phyloP scores from a whole-genome alignment of 2,888 invertebrate genomes.

The Papilio demoleus region DNA sequence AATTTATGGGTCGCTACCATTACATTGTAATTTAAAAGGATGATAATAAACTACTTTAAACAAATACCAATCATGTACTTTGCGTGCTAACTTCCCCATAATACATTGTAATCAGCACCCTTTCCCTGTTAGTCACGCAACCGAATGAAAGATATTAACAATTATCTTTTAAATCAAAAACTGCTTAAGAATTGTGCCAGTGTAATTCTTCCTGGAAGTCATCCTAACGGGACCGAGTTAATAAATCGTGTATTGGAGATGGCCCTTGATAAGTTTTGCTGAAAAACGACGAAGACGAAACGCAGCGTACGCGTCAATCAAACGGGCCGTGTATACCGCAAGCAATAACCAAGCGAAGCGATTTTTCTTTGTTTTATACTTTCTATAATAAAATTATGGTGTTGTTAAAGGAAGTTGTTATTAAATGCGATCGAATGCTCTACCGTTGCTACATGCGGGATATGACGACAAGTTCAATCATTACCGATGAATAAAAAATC shows the following conservation, averaged over 20 bases:
- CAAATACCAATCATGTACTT: background rate
- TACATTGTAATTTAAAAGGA: background rate
- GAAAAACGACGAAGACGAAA: constrained; percentile 53
- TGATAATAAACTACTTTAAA: background rate
- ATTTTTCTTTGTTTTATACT: background rate
- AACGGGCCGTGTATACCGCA: constrained; percentile 41
- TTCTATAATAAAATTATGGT: background rate
- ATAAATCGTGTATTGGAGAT: constrained; percentile 62
- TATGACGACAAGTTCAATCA: too few relatives aligned
- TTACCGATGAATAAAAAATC: too few relatives aligned
- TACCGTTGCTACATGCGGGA: too few relatives aligned
- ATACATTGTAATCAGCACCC: background rate
- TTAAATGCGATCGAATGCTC: too few relatives aligned
- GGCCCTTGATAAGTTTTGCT: constrained; percentile 49
- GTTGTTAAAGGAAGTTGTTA: too few relatives aligned
- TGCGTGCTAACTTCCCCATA: background rate
- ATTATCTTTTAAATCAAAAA: constrained; percentile 42
- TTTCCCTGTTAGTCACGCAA: constrained; percentile 30
- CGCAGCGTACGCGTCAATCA: constrained; percentile 64
- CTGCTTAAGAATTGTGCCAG: constrained; percentile 27
- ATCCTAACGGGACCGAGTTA: constrained; percentile 52
- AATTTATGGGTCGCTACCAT: too few relatives aligned
- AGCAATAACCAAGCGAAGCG: constrained; percentile 12
- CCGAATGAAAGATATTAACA: constrained; percentile 8
- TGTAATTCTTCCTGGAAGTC: constrained; percentile 55